Conservation (phyloP, 2,113 vertebrate genomes). For the Cyprinodon tularosa region DNA sequence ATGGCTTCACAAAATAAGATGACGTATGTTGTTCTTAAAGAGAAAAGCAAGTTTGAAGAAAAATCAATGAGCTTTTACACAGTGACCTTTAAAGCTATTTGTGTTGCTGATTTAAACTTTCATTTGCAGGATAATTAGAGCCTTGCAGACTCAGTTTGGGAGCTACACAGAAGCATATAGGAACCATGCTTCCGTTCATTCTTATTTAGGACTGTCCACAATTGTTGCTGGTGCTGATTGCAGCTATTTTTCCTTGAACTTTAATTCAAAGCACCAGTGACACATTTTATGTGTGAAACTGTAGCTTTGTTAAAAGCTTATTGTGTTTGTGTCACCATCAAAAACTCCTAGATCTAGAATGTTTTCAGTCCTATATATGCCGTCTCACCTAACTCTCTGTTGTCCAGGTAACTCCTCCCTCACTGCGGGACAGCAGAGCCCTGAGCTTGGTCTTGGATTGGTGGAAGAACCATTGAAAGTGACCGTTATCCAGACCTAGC, state of each 20-base stretch:
- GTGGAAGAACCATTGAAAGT: too few species aligned
- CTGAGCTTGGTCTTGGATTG: too few species aligned
- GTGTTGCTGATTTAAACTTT: constrained; percentile 22
- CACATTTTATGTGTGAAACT: constrained; percentile 18
- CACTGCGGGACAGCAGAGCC: neutral
- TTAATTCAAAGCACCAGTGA: constrained; percentile 27
- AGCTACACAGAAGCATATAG: constrained; percentile 22
- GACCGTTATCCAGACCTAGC: too few species aligned
- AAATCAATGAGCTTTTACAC: constrained; percentile 22
- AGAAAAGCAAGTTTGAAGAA: constrained; percentile 1
- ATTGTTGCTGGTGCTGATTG: neutral
- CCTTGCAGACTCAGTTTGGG: constrained; percentile 1
- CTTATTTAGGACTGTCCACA: constrained; percentile 30
- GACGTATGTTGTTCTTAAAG: neutral
- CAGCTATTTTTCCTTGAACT: constrained; percentile 40
- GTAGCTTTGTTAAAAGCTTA: constrained; percentile 40
- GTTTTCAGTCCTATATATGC: too few species aligned
- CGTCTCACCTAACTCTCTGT: too few species aligned
- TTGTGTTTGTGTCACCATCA: constrained; percentile 44
- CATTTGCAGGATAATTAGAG: constrained; percentile 15
- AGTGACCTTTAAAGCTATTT: constrained; percentile 17
- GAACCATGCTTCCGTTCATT: constrained; percentile 4
- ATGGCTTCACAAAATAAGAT: constrained; percentile 13
- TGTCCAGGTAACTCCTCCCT: too few species aligned
- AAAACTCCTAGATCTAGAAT: constrained; percentile 5